Percentiles rank a stretch among this genome's conserved stretches.
Conservation (phyloP, 2,113 vertebrate genomes). For the Strigops habroptila region DNA sequence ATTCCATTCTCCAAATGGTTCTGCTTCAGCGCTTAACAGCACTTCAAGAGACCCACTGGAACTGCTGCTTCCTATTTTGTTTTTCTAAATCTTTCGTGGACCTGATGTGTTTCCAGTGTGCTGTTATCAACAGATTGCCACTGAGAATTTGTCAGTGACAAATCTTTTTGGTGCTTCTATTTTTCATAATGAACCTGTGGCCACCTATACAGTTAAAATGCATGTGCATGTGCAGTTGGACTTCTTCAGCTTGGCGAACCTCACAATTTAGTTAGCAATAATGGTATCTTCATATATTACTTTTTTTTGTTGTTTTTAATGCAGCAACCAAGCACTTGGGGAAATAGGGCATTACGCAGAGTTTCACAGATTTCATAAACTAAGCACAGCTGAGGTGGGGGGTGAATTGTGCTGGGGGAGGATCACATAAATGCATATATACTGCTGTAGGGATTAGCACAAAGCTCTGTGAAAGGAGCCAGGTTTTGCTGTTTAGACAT, state of each 20-base stretch:
- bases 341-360: neutral
- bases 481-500: neutral
- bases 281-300: neutral
- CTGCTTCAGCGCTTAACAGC: neutral
- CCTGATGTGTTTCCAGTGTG: neutral
- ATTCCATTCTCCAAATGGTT: neutral
- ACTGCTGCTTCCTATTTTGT: neutral
- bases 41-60: neutral
- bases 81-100: neutral
- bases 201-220: neutral
- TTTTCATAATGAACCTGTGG: neutral
- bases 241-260: neutral
- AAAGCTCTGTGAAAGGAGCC: neutral
- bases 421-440: neutral
- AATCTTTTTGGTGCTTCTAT: neutral
- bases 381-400: neutral
- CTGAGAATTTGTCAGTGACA: neutral
- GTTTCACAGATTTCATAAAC: neutral
- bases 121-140: neutral
- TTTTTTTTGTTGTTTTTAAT: neutral
- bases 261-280: neutral
- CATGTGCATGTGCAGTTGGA: neutral
- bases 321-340: neutral
- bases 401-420: neutral
- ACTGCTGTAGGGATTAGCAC: neutral